phyloP scores from a whole-genome alignment of 1,140 invertebrate species.

The Eubasilissa regina region DNA sequence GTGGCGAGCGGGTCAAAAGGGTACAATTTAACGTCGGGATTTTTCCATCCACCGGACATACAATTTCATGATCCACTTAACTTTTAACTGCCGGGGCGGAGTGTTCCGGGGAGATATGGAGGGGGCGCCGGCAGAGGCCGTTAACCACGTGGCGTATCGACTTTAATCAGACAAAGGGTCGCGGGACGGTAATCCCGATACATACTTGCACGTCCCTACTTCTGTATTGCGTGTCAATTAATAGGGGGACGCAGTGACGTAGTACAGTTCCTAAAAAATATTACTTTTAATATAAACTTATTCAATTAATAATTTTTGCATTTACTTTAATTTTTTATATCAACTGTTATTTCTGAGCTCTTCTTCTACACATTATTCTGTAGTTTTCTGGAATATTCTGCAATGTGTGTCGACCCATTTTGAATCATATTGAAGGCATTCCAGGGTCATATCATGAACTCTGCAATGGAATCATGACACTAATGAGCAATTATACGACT shows the following conservation, averaged over 20 bases:
- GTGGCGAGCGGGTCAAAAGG: constrained; percentile 36
- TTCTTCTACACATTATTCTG: no score
- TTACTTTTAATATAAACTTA: no score
- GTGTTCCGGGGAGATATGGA: constrained; percentile 32
- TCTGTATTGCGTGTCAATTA: constrained; percentile 23
- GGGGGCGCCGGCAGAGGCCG: neutral
- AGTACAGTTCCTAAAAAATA: no score
- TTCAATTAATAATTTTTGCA: no score
- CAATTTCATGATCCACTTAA: constrained; percentile 48
- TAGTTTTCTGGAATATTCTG: no score
- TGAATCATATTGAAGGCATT: no score
- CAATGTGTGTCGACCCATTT: no score
- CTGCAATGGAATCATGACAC: no score
- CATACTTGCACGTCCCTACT: neutral
- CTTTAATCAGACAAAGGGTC: constrained; percentile 37
- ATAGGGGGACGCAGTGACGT: neutral
- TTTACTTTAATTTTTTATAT: no score
- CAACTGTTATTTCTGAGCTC: no score
- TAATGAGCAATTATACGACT: no score
- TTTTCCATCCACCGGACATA: constrained; percentile 47
- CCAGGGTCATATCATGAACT: no score
- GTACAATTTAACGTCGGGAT: constrained; percentile 42
- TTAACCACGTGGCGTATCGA: neutral
- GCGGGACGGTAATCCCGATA: constrained; percentile 25
- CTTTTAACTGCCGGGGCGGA: constrained; percentile 44